phyloP scores from a whole-genome alignment of 2,888 invertebrate genomes.

The Melanophora roralis region DNA sequence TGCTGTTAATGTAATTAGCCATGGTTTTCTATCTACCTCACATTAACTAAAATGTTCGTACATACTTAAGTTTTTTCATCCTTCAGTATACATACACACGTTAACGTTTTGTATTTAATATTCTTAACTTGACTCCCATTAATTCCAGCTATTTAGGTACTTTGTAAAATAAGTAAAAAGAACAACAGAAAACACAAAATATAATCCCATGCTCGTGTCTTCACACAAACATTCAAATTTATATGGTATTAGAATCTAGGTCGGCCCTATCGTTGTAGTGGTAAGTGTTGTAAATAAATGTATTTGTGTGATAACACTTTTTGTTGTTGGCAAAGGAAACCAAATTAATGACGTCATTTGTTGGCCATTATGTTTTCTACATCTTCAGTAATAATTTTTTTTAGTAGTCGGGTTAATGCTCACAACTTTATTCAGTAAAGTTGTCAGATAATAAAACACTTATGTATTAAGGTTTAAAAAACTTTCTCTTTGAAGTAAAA shows the following conservation, averaged over 20 bases:
- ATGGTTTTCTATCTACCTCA: background rate
- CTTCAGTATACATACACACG: no score
- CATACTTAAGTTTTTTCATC: background rate
- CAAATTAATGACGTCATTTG: conserved; percentile 56
- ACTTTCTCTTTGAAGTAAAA: background rate
- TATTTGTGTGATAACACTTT: background rate
- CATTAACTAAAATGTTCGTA: background rate
- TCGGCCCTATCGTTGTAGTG: conserved; percentile 45
- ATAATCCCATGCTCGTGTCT: background rate
- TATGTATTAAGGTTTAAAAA: no score
- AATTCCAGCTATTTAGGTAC: conserved; percentile 24
- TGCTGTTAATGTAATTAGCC: background rate
- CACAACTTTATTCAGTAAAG: no score
- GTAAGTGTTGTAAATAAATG: background rate
- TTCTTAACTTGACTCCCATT: conserved; percentile 35
- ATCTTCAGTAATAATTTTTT: no score
- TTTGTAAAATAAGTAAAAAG: background rate
- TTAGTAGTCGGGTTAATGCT: no score
- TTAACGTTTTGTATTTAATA: background rate
- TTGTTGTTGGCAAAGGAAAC: conserved; percentile 31
- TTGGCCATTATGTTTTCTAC: conserved; percentile 27
- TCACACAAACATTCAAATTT: background rate
- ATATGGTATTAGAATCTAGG: conserved; percentile 40
- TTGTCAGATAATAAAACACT: no score
- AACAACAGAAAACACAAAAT: background rate